Conservation (phyloP, 2,113 vertebrate genomes). For the Clinocottus analis region DNA sequence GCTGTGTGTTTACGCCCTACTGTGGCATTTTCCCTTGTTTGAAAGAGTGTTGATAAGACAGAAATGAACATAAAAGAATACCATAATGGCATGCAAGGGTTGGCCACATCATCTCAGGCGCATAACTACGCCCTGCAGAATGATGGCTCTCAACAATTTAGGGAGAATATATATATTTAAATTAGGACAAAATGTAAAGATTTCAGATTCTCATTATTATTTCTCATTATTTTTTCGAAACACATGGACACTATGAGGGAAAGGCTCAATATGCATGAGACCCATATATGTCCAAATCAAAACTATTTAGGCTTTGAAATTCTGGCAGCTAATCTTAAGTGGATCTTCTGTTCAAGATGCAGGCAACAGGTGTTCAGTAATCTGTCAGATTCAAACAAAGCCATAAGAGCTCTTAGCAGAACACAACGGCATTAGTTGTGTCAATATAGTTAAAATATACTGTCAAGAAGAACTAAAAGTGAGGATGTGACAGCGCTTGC, state of each 20-base stretch:
- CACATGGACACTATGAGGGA: neutral
- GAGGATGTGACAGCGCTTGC: neutral
- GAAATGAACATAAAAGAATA: neutral
- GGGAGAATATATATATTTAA: neutral
- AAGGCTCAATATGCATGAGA: neutral
- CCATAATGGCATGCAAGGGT: neutral
- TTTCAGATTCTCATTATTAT: neutral
- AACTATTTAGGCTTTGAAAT: conserved; percentile 15
- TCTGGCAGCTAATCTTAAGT: conserved; percentile 28
- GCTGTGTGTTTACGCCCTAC: conserved; percentile 8
- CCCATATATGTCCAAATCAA: neutral
- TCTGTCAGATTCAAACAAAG: conserved; percentile 23
- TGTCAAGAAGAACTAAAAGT: neutral
- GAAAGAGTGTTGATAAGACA: neutral
- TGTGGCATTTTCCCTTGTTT: conserved; percentile 5
- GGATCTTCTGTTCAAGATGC: conserved; percentile 14
- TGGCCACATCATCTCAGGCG: neutral
- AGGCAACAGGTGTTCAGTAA: conserved; percentile 53
- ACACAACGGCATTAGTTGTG: neutral
- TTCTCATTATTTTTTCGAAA: neutral
- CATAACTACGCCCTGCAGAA: neutral
- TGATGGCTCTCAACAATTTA: neutral
- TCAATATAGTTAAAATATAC: conserved; percentile 1
- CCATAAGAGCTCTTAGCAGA: conserved; percentile 3
- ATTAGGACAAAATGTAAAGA: neutral